A percentile compares a stretch with the other conserved stretches of the same genome.
Conservation (phyloP, 1,140 invertebrate species). For the Heliconius congener region DNA sequence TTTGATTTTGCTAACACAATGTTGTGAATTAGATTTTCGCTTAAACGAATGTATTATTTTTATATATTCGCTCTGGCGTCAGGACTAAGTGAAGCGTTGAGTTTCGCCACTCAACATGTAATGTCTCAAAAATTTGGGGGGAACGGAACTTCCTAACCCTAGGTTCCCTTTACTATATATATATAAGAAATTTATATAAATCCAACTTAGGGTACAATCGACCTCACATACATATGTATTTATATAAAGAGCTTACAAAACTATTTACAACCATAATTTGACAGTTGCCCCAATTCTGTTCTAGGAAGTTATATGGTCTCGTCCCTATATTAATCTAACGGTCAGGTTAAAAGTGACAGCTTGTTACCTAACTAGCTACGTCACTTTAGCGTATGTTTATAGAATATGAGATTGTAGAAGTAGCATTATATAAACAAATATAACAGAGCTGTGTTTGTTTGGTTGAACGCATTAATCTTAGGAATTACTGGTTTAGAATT, state of each 20-base stretch:
- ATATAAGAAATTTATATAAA: too few relatives aligned
- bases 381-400: background rate
- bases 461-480: too few relatives aligned
- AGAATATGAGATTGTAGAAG: background rate
- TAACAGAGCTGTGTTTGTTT: background rate
- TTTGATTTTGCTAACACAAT: too few relatives aligned
- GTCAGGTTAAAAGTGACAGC: conserved; percentile 15
- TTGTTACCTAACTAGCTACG: background rate
- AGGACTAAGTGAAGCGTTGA: background rate
- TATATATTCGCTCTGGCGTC: background rate
- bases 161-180: background rate
- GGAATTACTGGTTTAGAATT: too few relatives aligned
- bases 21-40: too few relatives aligned
- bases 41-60: too few relatives aligned
- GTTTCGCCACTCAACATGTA: background rate
- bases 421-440: background rate
- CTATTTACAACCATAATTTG: background rate
- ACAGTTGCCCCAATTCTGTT: background rate
- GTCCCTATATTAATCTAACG: conserved; percentile 19
- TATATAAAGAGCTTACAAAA: background rate
- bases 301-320: background rate
- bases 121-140: background rate
- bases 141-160: background rate
- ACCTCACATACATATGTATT: too few relatives aligned
- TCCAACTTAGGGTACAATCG: too few relatives aligned